phyloP scores from a whole-genome alignment of 1,140 invertebrate species.

The Bicyclus anynana region DNA sequence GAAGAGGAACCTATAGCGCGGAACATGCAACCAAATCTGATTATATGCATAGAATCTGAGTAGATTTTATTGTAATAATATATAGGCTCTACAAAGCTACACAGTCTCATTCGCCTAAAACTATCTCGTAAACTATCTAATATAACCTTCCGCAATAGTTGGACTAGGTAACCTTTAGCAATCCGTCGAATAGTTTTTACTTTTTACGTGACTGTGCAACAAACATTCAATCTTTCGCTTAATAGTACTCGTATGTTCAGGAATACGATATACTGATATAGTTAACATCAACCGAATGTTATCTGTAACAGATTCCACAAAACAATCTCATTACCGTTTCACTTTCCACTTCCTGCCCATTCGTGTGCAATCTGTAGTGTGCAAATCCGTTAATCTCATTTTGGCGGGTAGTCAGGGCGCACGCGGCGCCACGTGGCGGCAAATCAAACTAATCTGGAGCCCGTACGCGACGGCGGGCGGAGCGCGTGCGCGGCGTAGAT shows the following conservation, averaged over 20 bases:
- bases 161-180: too few relatives aligned
- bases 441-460: slow-evolving; percentile 71
- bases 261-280: not conserved
- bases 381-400: slow-evolving; percentile 76
- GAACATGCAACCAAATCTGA: not conserved
- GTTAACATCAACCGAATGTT: not conserved
- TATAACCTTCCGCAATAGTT: too few relatives aligned
- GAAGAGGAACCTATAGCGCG: not conserved
- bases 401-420: slow-evolving; percentile 62
- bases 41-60: too few relatives aligned
- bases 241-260: too few relatives aligned
- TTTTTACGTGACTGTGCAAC: too few relatives aligned
- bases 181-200: too few relatives aligned
- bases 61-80: too few relatives aligned
- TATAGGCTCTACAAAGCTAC: too few relatives aligned
- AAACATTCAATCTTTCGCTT: too few relatives aligned
- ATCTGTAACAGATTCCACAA: slow-evolving; percentile 33
- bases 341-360: slow-evolving; percentile 74
- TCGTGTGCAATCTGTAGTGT: slow-evolving; percentile 76
- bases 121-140: too few relatives aligned
- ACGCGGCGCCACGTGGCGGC: slow-evolving; percentile 71
- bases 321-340: slow-evolving; percentile 73
- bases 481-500: slow-evolving; percentile 67
- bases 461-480: slow-evolving; percentile 64
- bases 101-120: too few relatives aligned